Percentiles rank a stretch among this genome's conserved stretches.
These are phyloP conservation scores for Megaceryle alcyon DNA, from an alignment of 2,797 vertebrate genomes.

Conservation along the genomic window DNA sequence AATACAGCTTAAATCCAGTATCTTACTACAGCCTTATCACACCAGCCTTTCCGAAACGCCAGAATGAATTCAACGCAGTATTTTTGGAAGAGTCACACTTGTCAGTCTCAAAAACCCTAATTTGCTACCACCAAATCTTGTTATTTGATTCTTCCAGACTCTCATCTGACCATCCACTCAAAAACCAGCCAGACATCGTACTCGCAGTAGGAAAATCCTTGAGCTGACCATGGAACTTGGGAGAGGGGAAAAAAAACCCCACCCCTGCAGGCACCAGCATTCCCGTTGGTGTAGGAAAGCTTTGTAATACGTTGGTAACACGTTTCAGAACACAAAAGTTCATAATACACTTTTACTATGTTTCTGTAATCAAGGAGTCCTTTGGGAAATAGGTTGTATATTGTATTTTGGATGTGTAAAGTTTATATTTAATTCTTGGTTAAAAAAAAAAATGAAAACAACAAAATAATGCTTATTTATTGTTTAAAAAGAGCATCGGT, in stretches of 20 bases:
- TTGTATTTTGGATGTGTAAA: slow-evolving; percentile 72
- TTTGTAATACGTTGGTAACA: background rate
- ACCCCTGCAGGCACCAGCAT: rapidly evolving
- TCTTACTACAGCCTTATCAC: background rate
- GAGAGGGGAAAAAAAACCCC: background rate
- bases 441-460: slow-evolving; percentile 18
- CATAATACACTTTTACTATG: background rate
- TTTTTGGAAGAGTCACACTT: background rate
- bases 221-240: background rate
- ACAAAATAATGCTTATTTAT: slow-evolving; percentile 63
- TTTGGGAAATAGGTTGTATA: slow-evolving; percentile 60
- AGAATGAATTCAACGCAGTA: rapidly evolving
- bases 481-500: slow-evolving; percentile 43
- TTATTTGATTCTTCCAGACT: background rate
- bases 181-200: background rate
- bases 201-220: background rate
- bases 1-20: background rate
- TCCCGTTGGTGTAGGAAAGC: background rate
- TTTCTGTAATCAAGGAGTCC: background rate
- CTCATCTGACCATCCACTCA: too few species aligned
- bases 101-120: background rate
- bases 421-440: slow-evolving; percentile 72
- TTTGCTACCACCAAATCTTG: too few species aligned
- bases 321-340: background rate
- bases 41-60: background rate